Evolutionary conservation across 2,113 vertebrate genomes (phyloP).

Genomic region (Corythoichthys haematopterus): DNA sequence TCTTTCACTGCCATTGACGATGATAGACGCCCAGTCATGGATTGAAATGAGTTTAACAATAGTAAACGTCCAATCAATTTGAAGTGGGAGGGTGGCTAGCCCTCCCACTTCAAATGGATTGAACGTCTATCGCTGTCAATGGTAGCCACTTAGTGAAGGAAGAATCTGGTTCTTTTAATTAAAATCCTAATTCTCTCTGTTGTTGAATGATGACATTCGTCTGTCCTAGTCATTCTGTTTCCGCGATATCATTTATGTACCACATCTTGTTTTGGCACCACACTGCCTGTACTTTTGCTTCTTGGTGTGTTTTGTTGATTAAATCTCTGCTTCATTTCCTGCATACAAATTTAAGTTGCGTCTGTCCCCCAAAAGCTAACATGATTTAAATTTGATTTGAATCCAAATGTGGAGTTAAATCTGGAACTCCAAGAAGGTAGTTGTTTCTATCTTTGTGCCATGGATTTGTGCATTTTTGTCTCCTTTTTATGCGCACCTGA

Average conservation of each 20-base stretch:
- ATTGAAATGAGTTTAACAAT: too few species aligned
- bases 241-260: not conserved
- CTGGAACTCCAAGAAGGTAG: not conserved
- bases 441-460: constrained; percentile 33
- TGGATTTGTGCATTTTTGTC: constrained; percentile 38
- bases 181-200: not conserved
- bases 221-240: not conserved
- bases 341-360: not conserved
- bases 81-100: too few species aligned
- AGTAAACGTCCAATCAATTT: too few species aligned
- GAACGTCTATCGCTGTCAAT: too few species aligned
- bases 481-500: not conserved
- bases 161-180: not conserved
- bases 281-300: not conserved
- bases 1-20: too few species aligned
- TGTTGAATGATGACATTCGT: not conserved
- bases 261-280: not conserved
- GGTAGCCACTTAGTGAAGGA: not conserved
- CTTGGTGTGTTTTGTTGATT: not conserved
- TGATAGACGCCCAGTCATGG: too few species aligned
- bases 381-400: not conserved
- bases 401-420: not conserved
- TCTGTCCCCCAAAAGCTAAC: not conserved
- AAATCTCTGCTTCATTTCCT: not conserved
- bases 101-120: too few species aligned